Percentiles rank a stretch among this genome's conserved stretches.
phyloP scores from a whole-genome alignment of 2,113 vertebrate genomes.

The Misgurnus mizolepis region DNA sequence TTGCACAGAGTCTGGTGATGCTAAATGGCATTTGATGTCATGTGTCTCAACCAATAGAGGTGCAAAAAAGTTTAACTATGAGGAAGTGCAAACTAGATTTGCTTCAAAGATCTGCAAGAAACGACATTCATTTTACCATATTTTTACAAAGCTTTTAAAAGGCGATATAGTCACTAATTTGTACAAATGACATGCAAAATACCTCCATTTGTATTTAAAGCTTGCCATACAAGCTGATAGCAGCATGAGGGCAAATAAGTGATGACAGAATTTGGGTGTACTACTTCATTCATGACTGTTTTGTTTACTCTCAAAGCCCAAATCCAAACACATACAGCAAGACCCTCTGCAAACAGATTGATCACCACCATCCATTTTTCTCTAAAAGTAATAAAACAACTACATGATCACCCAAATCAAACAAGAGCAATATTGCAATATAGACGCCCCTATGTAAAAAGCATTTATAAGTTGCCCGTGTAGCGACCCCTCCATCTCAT shows the following conservation, averaged over 20 bases:
- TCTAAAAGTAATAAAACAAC: neutral
- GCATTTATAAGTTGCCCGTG: constrained; percentile 67
- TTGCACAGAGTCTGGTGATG: neutral
- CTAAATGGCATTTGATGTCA: too few relatives aligned
- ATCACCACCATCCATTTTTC: neutral
- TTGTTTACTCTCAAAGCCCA: too few relatives aligned
- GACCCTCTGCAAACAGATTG: neutral
- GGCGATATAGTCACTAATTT: too few relatives aligned
- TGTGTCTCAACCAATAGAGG: neutral
- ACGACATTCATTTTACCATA: neutral
- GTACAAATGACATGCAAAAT: too few relatives aligned
- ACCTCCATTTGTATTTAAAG: too few relatives aligned
- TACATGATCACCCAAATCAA: neutral
- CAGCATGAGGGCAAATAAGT: neutral
- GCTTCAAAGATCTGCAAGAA: neutral
- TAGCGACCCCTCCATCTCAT: constrained; percentile 75
- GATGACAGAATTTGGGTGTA: neutral
- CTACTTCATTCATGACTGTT: neutral
- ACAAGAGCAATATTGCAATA: neutral
- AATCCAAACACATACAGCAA: neutral
- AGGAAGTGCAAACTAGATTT: neutral
- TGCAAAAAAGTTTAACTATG: neutral
- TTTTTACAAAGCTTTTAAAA: too few relatives aligned
- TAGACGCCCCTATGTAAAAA: constrained; percentile 26
- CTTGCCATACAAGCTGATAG: neutral